phyloP scores from a whole-genome alignment of 2,797 vertebrate genomes.

The Melopsittacus undulatus region DNA sequence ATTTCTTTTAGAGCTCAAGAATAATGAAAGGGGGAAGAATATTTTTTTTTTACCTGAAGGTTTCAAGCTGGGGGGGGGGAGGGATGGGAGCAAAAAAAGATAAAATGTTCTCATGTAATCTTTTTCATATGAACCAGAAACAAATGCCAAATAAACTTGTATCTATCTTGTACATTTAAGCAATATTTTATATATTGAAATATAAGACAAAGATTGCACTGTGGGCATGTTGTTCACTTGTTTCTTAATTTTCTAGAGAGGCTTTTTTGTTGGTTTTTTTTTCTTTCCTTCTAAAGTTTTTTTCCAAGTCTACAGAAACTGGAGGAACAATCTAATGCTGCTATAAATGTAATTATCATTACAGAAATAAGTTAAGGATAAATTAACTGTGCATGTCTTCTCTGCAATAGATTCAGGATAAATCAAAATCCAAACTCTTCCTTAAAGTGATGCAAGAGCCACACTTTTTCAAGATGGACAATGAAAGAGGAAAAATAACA shows the following conservation, averaged over 20 bases:
- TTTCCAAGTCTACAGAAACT: neutral
- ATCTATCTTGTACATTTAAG: neutral
- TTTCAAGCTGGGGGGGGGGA: neutral
- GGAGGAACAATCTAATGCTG: neutral
- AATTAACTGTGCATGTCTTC: neutral
- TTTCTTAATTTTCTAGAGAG: neutral
- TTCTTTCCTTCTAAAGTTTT: neutral
- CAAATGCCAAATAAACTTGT: neutral
- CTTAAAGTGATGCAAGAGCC: neutral
- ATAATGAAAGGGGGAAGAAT: neutral
- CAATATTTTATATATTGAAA: neutral
- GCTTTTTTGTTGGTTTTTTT: neutral
- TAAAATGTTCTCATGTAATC: neutral
- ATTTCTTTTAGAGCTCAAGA: neutral
- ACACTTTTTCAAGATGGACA: neutral
- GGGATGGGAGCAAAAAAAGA: too few species aligned
- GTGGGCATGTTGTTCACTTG: neutral
- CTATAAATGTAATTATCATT: neutral
- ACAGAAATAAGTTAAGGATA: neutral
- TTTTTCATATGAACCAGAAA: neutral
- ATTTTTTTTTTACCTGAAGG: neutral
- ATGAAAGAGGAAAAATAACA: neutral
- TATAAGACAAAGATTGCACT: neutral
- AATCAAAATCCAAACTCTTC: neutral
- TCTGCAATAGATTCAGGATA: neutral